Evolutionary conservation across 2,888 invertebrate genomes (phyloP).

Genomic region (Oligia latruncula): DNA sequence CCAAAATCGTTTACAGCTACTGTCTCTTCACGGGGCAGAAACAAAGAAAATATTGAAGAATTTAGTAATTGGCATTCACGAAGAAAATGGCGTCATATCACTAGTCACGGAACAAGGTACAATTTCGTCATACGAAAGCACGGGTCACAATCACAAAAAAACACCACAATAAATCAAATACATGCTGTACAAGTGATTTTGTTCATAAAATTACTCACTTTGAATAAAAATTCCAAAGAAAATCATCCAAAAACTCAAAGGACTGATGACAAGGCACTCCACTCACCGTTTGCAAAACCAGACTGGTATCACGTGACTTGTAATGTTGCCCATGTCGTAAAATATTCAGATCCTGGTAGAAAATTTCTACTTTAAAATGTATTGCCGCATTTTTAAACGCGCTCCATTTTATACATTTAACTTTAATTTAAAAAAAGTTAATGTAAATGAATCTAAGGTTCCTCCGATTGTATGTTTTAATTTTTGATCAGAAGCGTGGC

Average conservation of each 20-base stretch:
- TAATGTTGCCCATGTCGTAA: slow-evolving; percentile 68
- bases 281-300: slow-evolving; percentile 90
- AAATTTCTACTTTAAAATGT: not conserved
- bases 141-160: slow-evolving; percentile 80
- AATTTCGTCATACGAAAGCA: slow-evolving; percentile 87
- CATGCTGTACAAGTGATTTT: slow-evolving; percentile 79
- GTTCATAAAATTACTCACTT: slow-evolving; percentile 88
- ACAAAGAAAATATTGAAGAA: slow-evolving; percentile 87
- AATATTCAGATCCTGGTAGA: slow-evolving; percentile 51
- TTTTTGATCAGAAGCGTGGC: not conserved
- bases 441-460: not conserved
- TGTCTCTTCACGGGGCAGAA: slow-evolving; percentile 66
- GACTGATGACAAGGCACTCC: slow-evolving; percentile 91
- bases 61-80: slow-evolving; percentile 90
- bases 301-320: slow-evolving; percentile 81
- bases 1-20: slow-evolving; percentile 59
- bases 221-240: slow-evolving; percentile 90
- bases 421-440: not conserved
- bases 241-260: slow-evolving; percentile 90
- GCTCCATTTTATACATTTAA: not conserved
- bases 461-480: not conserved
- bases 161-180: slow-evolving; percentile 78
- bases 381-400: not conserved
- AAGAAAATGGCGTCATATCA: slow-evolving; percentile 91
- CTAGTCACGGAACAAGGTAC: slow-evolving; percentile 90